Conservation (phyloP, 1,140 invertebrate genomes). For the Aleiodes sp. region DNA sequence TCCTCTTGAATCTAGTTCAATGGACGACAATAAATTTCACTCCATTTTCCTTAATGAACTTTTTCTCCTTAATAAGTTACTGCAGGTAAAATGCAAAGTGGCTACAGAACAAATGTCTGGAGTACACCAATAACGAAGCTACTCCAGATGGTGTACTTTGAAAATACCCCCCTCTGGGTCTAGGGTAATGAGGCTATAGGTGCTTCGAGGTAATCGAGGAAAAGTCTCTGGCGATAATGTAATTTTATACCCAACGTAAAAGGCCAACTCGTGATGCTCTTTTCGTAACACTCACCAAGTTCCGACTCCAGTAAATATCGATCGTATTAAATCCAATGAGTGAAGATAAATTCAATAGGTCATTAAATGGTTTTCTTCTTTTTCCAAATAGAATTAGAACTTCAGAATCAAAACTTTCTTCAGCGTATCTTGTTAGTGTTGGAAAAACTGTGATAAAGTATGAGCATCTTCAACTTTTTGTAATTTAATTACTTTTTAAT, state of each 20-base stretch:
- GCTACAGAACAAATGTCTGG: not conserved
- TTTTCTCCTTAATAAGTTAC: not conserved
- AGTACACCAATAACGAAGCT: slow-evolving; percentile 2
- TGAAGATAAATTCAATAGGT: not conserved
- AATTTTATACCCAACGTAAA: slow-evolving; percentile 7
- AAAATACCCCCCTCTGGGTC: not conserved
- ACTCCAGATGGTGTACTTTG: not conserved
- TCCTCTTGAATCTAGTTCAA: not conserved
- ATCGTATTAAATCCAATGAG: not conserved
- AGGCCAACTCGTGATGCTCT: slow-evolving; percentile 15
- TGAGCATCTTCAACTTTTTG: too few species aligned
- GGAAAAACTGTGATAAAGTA: too few species aligned
- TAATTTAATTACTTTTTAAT: too few species aligned
- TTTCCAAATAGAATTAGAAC: too few species aligned
- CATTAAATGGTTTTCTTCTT: too few species aligned
- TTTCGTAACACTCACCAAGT: not conserved
- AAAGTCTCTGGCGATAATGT: slow-evolving; percentile 5
- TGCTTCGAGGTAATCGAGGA: slow-evolving; percentile 11
- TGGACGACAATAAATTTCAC: not conserved
- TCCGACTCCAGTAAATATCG: slow-evolving; percentile 6
- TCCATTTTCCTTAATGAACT: not conserved
- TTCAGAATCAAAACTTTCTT: too few species aligned
- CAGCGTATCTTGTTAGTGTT: too few species aligned
- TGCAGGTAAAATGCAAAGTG: not conserved
- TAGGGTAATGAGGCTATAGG: not conserved